Base-by-base conservation (phyloP, 1,140 invertebrate genomes). In the Brachionus rotundiformis region DNA sequence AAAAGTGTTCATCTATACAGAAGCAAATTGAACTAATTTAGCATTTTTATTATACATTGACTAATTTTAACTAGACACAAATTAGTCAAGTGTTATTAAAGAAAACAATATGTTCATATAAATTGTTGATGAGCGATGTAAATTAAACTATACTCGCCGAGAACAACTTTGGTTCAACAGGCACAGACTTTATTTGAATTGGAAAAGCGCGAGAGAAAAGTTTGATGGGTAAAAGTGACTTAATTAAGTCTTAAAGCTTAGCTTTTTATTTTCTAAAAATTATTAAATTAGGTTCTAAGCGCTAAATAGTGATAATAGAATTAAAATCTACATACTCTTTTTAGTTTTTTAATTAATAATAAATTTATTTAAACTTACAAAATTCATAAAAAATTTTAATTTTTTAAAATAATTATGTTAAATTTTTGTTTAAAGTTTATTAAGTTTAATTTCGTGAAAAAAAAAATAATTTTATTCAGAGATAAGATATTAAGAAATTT, bases 311-410 rank as follows among this genome's bases (percentile, higher is more conserved):
- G 25, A 27, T 27, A 33, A 16, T n/a, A 29, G 7, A 33, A 63
- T 59, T 41, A 41, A n/a, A n/a, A n/a, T n/a, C n/a, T n/a, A n/a
- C n/a, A n/a, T n/a, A n/a, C n/a, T n/a, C n/a, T n/a, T n/a, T n/a
- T n/a, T n/a, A n/a, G n/a, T n/a, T n/a, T n/a, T n/a, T n/a, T n/a
- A n/a, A n/a, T n/a, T n/a, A n/a, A n/a, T n/a, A n/a, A n/a, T n/a
- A n/a, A n/a, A n/a, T n/a, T n/a, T n/a, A n/a, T 41, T 7, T 7
- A 41, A 41, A 41, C 6, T 41, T 7, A 41, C 6, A 41, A 41
- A 59, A 59, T 23, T 23, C 49, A 59, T 59, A 59, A 59, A 59
- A 59, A 59, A 59, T 59, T 59, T n/a, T n/a, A 59, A 59, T 59
- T 59, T n/a, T 5, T 3, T 5, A 27, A 59, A 19, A 59, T 7